Base-by-base conservation (phyloP, 37 sponge, comb jelly and placozoan species). In the Agelas oroides region DNA sequence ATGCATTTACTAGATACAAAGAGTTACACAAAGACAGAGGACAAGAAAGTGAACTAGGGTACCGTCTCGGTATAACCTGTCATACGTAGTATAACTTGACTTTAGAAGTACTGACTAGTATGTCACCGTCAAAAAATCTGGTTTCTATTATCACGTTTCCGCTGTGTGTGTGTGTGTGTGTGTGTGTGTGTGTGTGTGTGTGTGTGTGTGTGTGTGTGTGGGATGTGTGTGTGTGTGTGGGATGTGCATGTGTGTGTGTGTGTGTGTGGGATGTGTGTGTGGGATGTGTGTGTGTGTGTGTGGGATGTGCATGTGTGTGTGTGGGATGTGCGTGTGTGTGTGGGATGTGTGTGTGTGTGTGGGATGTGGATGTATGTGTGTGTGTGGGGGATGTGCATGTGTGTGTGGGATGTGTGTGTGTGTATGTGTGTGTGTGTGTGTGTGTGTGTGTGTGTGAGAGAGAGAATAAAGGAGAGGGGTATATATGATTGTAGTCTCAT, bases 81-180 rank as follows among this genome's bases (percentile, higher is more conserved):
- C 70, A 98, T 5, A 98, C 93, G 80, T 98, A 98, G 65, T 74
- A 88, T 0, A 98, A 21, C 71, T 95, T 87, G 40, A 98, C 99
- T 23, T 32, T 37, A 13, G 99, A 96, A 25, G 93, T 92, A 69
- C 97, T 94, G 27, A 98, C 70, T 56, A 96, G 73, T n/a, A 81
- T 24, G 65, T 88, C 77, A 1, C 90, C 99, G 81, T 98, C 95
- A 66, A 77, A 98, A 77, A 98, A 98, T 67, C 79, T 73, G 1
- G 96, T 96, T 70, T 98, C 97, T 55, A 98, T 98, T 25, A 90
- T 62, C 34, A 98, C 95, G 69, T 98, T 90, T 6, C 99, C 99
- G 78, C 99, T 98, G 75, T 37, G 70, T 17, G 65, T 27, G 35
- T 53, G 60, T 53, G 54, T 23, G 73, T 59, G 65, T 65, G 61